These are phyloP conservation scores for Aspidiotus rigidus DNA, from an alignment of 2,888 invertebrate genomes.

Conservation along the genomic window DNA sequence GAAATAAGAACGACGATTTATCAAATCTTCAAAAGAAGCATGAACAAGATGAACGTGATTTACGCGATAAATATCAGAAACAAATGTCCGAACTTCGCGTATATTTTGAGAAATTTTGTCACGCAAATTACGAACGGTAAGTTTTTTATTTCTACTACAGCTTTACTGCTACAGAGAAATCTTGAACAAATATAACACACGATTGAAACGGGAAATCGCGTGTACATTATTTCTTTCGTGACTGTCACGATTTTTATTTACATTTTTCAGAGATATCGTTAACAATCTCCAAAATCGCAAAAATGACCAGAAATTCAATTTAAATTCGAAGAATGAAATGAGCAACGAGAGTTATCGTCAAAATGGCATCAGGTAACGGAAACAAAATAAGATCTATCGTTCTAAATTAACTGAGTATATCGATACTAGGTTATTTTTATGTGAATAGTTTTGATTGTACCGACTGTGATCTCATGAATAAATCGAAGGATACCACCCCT, in stretches of 20 bases:
- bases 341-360: not conserved
- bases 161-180: not conserved
- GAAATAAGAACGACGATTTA: not conserved
- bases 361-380: not conserved
- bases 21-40: conserved; percentile 4
- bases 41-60: not conserved
- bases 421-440: not conserved
- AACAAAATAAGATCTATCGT: not conserved
- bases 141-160: not conserved
- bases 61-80: conserved; percentile 21
- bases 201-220: too few relatives aligned
- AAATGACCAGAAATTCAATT: not conserved
- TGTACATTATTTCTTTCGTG: not conserved
- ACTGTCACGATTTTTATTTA: not conserved
- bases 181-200: too few relatives aligned
- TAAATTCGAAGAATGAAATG: conserved; percentile 7
- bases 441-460: not conserved
- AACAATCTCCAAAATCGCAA: not conserved
- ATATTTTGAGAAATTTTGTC: conserved; percentile 24
- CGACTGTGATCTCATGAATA: not conserved
- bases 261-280: too few relatives aligned
- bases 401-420: not conserved
- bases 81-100: conserved; percentile 28
- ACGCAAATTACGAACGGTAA: conserved; percentile 12
- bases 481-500: not conserved